A percentile compares a stretch with the other conserved stretches of the same genome.
Conservation (phyloP, 1,140 invertebrate species). For the Brachionus sp. region DNA sequence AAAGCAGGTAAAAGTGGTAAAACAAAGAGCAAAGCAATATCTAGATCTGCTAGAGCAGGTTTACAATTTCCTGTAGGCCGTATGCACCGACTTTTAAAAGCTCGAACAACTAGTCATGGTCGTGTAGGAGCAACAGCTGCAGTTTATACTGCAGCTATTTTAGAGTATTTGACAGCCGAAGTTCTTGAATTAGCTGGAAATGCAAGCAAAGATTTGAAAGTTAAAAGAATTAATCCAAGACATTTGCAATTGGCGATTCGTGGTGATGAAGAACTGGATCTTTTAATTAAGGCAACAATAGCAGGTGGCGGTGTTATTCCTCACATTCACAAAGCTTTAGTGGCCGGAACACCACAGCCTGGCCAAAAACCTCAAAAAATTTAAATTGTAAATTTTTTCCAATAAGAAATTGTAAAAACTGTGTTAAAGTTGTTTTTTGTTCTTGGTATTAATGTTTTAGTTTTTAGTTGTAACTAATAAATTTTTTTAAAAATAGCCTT, state of each 20-base stretch:
- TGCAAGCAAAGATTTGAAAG: slow-evolving; percentile 98
- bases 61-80: slow-evolving; percentile 73
- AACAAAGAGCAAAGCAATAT: slow-evolving; percentile 96
- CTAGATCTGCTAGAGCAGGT: slow-evolving; percentile 91
- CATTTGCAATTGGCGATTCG: slow-evolving; percentile 97
- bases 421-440: not conserved
- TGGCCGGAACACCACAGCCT: not conserved
- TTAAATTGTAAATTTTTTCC: not conserved
- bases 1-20: slow-evolving; percentile 73
- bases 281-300: slow-evolving; percentile 97
- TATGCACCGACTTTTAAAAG: slow-evolving; percentile 97
- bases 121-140: slow-evolving; percentile 96
- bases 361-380: slow-evolving; percentile 34
- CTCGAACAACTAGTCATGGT: slow-evolving; percentile 95
- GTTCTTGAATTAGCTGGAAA: slow-evolving; percentile 95
- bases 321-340: slow-evolving; percentile 81
- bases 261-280: slow-evolving; percentile 98
- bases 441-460: not conserved
- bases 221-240: slow-evolving; percentile 97
- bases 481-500: no score
- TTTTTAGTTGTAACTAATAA: not conserved
- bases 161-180: slow-evolving; percentile 98
- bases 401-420: not conserved
- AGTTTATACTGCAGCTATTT: slow-evolving; percentile 96
- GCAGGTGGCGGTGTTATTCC: slow-evolving; percentile 97